phyloP scores from a whole-genome alignment of 2,797 vertebrate genomes.

The Sarcoramphus papa region DNA sequence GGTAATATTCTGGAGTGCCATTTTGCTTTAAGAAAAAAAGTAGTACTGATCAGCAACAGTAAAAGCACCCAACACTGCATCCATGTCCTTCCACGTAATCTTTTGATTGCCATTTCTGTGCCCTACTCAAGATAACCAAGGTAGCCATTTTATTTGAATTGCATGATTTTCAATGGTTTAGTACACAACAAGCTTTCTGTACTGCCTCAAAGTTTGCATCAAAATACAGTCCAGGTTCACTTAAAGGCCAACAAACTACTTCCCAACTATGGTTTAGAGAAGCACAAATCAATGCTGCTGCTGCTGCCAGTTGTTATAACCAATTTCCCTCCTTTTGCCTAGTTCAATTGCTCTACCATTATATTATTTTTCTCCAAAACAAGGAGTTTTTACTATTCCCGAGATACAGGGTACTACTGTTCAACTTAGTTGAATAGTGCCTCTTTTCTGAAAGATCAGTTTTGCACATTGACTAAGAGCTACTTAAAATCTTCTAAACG shows the following conservation, averaged over 20 bases:
- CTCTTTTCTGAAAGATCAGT: neutral
- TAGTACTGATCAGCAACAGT: neutral
- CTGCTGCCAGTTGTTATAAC: neutral
- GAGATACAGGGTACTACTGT: neutral
- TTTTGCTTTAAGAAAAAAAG: neutral
- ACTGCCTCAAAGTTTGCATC: neutral
- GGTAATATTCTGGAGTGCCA: neutral
- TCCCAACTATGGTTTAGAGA: slow-evolving; percentile 17
- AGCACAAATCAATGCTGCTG: neutral
- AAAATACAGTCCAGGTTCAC: neutral
- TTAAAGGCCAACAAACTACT: slow-evolving; percentile 12
- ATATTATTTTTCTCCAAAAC: neutral
- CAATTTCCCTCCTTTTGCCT: neutral
- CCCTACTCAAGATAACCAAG: neutral
- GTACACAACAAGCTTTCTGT: neutral
- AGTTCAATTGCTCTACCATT: neutral
- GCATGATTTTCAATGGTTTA: neutral
- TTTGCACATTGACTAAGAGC: neutral
- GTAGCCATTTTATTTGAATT: neutral
- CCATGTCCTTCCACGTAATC: neutral
- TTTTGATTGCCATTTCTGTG: neutral
- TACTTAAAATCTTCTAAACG: neutral
- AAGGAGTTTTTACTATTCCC: neutral
- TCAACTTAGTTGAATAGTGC: neutral
- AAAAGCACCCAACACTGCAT: neutral